Evolutionary conservation across 1,140 invertebrate genomes (phyloP), one percentile per base, ranked within the genome.

Genomic region (Globodera ellingtonae): DNA sequence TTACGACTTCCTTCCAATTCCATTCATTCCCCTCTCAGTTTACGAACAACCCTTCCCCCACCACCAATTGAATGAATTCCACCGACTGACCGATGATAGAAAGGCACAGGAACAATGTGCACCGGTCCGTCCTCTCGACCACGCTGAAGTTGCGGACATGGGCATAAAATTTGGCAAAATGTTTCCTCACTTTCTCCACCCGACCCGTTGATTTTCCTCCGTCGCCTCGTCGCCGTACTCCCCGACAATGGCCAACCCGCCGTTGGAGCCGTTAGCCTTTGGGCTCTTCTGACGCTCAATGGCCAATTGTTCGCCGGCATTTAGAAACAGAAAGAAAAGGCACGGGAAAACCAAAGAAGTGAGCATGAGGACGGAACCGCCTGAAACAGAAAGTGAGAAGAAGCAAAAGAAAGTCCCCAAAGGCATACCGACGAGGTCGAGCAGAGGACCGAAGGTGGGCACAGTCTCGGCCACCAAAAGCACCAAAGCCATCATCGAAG

Each of bases 401-500:
- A 2, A 72, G 1, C n/a, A 24, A 6, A 24, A 6, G 46, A n/a
- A 6, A 24, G 18, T 3, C 50, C 18, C 18, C 7, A 74, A 56
- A 44, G 47, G 47, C 35, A 94, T 93, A n/a, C 95, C 95, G 7
- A 97, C 93, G 3, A 97, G 90, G 47, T 94, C 92, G 92, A 97
- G 94, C 1, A 97, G 93, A 21, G 94, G 91, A 82, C 95, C 94
- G 88, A 97, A 96, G 82, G 93, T 91, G 0, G 95, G 95, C 3
- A 97, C 92, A 7, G 93, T 92, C 90, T 95, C 94, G 0, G 93
- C 94, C 9, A 95, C 90, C 21, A 94, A 92, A 4, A 95, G 92
- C 0, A 93, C 93, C 2, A 93, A 80, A 0, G 92, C 91, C 15
- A 95, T 91, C 5, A 96, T 90, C 0, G 91, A 88, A 4, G 94